These are phyloP conservation scores for Chrysopa pallens DNA, from an alignment of 1,140 invertebrate genomes.

Conservation along the genomic window DNA sequence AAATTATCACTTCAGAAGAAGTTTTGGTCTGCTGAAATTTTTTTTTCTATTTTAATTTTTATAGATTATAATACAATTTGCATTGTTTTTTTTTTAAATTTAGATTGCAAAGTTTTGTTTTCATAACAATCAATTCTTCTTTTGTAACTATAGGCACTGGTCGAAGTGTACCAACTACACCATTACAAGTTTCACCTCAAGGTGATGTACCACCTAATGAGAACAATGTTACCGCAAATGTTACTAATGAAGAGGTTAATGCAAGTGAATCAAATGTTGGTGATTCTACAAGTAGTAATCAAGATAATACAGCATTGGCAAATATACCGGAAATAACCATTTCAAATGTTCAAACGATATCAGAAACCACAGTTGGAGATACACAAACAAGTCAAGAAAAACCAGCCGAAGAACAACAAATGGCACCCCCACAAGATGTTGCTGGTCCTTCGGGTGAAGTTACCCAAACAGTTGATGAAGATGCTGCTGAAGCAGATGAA, in stretches of 20 bases:
- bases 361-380: neutral
- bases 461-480: neutral
- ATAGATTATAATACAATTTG: neutral
- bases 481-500: constrained; percentile 17
- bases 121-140: too few relatives aligned
- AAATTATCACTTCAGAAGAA: too few relatives aligned
- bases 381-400: neutral
- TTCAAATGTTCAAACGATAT: neutral
- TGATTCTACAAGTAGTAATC: constrained; percentile 10
- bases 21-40: too few relatives aligned
- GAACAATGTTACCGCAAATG: constrained; percentile 12
- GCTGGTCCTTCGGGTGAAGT: neutral
- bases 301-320: neutral
- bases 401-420: constrained; percentile 1
- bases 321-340: constrained; percentile 1
- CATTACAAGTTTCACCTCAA: constrained; percentile 50
- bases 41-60: too few relatives aligned
- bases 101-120: too few relatives aligned
- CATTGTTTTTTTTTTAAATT: neutral
- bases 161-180: constrained; percentile 50
- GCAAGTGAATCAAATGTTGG: constrained; percentile 15
- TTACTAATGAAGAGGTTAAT: constrained; percentile 14
- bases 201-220: constrained; percentile 23
- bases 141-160: constrained; percentile 26
- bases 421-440: neutral